Conservation (phyloP, 1,140 invertebrate species). For the Bombus superbus region DNA sequence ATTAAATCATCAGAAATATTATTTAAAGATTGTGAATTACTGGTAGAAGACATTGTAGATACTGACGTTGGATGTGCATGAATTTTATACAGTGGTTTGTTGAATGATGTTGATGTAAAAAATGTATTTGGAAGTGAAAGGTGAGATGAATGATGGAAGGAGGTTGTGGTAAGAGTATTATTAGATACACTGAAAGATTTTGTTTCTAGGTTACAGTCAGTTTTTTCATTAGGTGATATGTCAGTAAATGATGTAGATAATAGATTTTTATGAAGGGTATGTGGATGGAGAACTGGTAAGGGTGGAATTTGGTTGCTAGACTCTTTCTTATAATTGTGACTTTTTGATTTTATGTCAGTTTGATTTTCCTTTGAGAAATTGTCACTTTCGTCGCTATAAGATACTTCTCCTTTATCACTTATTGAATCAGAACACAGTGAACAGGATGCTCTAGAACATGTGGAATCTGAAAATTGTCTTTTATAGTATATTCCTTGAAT, state of each 20-base stretch:
- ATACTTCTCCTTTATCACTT: constrained; percentile 80
- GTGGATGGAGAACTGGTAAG: constrained; percentile 70
- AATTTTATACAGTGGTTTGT: constrained; percentile 55
- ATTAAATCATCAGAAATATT: constrained; percentile 70
- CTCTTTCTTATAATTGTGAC: constrained; percentile 77
- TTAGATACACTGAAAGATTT: constrained; percentile 71
- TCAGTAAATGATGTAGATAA: constrained; percentile 75
- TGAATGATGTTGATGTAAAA: constrained; percentile 64
- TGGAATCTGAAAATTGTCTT: constrained; percentile 80
- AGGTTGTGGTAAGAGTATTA: constrained; percentile 39
- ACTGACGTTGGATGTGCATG: constrained; percentile 38
- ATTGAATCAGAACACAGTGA: constrained; percentile 82
- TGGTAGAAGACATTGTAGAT: constrained; percentile 13
- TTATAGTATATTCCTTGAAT: constrained; percentile 1
- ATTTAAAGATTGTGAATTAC: constrained; percentile 54
- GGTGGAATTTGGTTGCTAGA: constrained; percentile 77
- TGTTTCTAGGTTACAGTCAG: constrained; percentile 68
- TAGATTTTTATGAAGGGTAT: constrained; percentile 67
- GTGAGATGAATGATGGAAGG: constrained; percentile 60
- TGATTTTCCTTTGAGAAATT: constrained; percentile 73
- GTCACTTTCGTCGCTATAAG: constrained; percentile 77
- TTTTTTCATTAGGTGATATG: constrained; percentile 57
- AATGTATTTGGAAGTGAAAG: constrained; percentile 52
- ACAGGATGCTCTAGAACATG: constrained; percentile 84
- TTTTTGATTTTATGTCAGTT: constrained; percentile 63